phyloP scores from a whole-genome alignment of 1,140 invertebrate species.

The Lasioglossum baleicum region DNA sequence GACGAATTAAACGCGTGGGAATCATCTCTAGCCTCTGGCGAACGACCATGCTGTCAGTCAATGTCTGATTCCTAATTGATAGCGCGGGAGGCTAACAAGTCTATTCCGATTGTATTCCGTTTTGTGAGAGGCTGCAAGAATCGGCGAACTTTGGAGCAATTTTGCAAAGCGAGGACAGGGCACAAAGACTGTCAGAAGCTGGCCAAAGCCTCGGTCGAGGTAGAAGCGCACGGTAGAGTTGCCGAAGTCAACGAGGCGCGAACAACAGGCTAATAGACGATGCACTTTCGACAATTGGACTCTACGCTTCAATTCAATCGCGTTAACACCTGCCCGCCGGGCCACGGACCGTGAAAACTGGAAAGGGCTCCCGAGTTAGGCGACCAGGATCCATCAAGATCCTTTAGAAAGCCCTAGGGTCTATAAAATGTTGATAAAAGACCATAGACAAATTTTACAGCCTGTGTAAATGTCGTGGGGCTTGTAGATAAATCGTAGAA shows the following conservation, averaged over 20 bases:
- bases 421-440: no score
- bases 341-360: conserved; percentile 64
- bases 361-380: conserved; percentile 70
- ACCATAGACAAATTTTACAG: no score
- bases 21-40: conserved; percentile 14
- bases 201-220: neutral
- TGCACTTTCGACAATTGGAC: neutral
- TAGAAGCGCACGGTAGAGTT: neutral
- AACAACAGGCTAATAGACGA: neutral
- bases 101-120: neutral
- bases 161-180: neutral
- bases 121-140: no score
- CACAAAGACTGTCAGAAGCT: neutral
- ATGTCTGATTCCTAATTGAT: neutral
- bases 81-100: neutral
- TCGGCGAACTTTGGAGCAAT: neutral
- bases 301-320: neutral
- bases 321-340: conserved; percentile 55
- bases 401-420: no score
- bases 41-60: conserved; percentile 50
- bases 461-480: no score
- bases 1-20: neutral
- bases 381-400: conserved; percentile 22
- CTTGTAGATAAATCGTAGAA: no score
- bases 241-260: neutral